phyloP scores from a whole-genome alignment of 2,888 invertebrate species.

The Noctua pronuba region DNA sequence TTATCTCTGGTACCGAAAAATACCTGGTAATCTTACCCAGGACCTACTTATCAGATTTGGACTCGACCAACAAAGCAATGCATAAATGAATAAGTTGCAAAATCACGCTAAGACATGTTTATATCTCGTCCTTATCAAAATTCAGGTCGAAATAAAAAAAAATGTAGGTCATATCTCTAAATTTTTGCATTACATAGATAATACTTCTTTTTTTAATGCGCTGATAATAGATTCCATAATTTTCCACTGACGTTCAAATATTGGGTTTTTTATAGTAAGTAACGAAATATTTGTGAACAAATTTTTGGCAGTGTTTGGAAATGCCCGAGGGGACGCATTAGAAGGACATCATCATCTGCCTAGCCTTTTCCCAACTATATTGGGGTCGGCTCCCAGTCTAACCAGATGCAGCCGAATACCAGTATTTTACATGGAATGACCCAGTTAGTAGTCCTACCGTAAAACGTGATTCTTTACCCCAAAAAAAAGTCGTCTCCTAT shows the following conservation, averaged over 20 bases:
- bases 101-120: background rate
- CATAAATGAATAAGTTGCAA: background rate
- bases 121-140: constrained; percentile 31
- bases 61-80: background rate
- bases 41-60: background rate
- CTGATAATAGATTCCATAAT: constrained; percentile 24
- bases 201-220: background rate
- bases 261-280: too few relatives aligned
- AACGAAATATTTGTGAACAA: too few relatives aligned
- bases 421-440: too few relatives aligned
- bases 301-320: too few relatives aligned
- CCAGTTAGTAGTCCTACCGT: too few relatives aligned
- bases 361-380: too few relatives aligned
- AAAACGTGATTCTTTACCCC: too few relatives aligned
- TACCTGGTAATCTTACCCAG: background rate
- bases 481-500: too few relatives aligned
- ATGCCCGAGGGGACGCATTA: too few relatives aligned
- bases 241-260: constrained; percentile 25
- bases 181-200: constrained; percentile 35
- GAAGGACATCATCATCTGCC: too few relatives aligned
- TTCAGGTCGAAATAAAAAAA: constrained; percentile 4
- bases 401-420: too few relatives aligned
- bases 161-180: constrained; percentile 41
- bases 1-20: background rate
- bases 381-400: too few relatives aligned